Evolutionary conservation across 2,888 invertebrate species (phyloP), one percentile per base, ranked within the genome.

Genomic region (Cremastinae sp.): DNA sequence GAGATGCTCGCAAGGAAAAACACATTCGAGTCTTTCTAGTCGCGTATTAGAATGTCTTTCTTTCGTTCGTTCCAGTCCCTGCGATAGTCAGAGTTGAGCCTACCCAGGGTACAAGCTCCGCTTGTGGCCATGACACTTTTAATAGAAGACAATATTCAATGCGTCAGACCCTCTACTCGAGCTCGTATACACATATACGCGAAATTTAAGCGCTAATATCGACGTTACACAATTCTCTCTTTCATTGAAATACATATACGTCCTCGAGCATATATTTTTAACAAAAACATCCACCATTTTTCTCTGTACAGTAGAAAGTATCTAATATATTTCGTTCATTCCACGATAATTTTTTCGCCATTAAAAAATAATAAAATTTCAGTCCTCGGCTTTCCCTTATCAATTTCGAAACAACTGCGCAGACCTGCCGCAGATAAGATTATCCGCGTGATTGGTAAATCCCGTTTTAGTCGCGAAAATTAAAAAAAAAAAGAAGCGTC

Each of bases 91-190:
- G 64, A 45, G 39, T 45, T 41, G n/a, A 41, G 10, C 2, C 41
- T n/a, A 41, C 4, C 64, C 61, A 41, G 35, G 28, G 72, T 70
- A 71, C 74, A 74, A 64, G 73, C 74, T 41, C 61, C 58, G 78
- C 70, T n/a, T n/a, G 70, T 83, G 88, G 85, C 88, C 88, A 86
- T 88, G 88, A 89, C 88, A 88, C 87, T 88, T 87, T 86, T 86
- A 89, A 88, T 88, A 85, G 85, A 84, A 86, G 88, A 88, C 86
- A 87, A 86, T 87, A 88, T 87, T 88, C 83, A 82, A 86, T 85
- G 85, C 88, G 68, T 79, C 77, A 66, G 22, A 22, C 70, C 45
- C 82, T 55, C 2, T 28, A 28, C 28, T 28, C 28, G 28, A 28
- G 28, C 28, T 47, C 58, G n/a, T n/a, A n/a, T n/a, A n/a, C n/a